These are phyloP conservation scores for Geopemphigus sp. DNA, from an alignment of 1,140 invertebrate genomes.

Conservation along the genomic window DNA sequence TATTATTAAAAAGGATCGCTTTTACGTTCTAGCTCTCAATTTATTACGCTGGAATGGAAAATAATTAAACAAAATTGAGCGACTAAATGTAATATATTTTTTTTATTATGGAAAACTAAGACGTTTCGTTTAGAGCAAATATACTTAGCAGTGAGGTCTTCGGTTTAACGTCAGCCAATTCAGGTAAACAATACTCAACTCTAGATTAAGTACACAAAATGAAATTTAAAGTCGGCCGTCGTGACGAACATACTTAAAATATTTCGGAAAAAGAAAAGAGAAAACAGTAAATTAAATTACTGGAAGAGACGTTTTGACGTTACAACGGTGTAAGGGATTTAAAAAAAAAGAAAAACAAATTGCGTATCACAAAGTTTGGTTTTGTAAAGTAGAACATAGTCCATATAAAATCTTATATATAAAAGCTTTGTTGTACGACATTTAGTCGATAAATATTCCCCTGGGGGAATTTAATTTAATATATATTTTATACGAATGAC, in stretches of 20 bases:
- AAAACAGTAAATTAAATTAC: neutral
- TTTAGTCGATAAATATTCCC: neutral
- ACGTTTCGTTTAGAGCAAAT: too few relatives aligned
- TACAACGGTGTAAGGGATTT: neutral
- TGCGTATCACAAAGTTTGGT: neutral
- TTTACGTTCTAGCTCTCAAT: too few relatives aligned
- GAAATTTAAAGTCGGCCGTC: neutral
- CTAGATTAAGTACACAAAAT: neutral
- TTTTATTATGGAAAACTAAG: too few relatives aligned
- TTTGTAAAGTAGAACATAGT: neutral
- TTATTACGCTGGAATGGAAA: too few relatives aligned
- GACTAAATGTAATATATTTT: too few relatives aligned
- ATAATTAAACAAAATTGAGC: too few relatives aligned
- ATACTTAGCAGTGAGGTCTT: neutral
- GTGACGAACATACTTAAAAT: neutral
- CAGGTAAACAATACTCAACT: neutral
- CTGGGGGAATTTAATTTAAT: neutral
- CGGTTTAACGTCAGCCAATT: neutral
- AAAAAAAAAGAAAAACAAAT: neutral
- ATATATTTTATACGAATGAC: neutral
- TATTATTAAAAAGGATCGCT: too few relatives aligned
- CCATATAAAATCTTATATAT: neutral
- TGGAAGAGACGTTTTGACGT: neutral
- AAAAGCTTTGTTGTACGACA: neutral
- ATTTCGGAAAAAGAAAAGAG: neutral